phyloP scores from a whole-genome alignment of 1,140 invertebrate species.

The Drosophila hydei region DNA sequence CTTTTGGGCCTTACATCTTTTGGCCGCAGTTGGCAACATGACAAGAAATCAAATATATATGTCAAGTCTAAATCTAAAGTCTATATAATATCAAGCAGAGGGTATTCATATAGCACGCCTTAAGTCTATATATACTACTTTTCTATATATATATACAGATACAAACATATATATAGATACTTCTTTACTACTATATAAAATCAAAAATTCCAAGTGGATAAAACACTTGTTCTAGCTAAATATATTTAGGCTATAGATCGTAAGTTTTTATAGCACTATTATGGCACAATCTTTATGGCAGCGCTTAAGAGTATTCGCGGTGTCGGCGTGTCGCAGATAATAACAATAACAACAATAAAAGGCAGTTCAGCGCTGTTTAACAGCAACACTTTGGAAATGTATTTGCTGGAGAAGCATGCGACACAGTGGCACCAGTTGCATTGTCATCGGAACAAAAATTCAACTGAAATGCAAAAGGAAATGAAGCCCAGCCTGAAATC shows the following conservation, averaged over 20 bases:
- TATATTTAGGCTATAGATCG: not conserved
- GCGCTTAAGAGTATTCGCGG: slow-evolving; percentile 11
- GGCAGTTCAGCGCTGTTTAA: not conserved
- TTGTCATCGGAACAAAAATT: not conserved
- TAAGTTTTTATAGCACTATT: not conserved
- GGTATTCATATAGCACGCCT: not conserved
- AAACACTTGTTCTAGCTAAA: not conserved
- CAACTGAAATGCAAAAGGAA: not conserved
- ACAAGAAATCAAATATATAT: slow-evolving; percentile 1
- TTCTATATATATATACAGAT: too few species aligned
- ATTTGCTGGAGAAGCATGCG: slow-evolving; percentile 38
- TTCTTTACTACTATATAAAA: not conserved
- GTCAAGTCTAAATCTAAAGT: not conserved
- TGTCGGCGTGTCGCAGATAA: slow-evolving; percentile 13
- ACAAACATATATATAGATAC: not conserved
- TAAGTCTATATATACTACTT: too few species aligned
- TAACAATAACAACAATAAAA: too few species aligned
- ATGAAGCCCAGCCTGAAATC: not conserved
- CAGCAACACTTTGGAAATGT: slow-evolving; percentile 42
- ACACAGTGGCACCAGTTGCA: slow-evolving; percentile 32
- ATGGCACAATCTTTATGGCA: slow-evolving; percentile 22
- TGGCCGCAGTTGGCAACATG: slow-evolving; percentile 6
- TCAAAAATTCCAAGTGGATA: not conserved
- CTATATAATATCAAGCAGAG: not conserved
- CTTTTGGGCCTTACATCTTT: not conserved